Conservation (phyloP, 2,113 vertebrate species). For the Chaetops frenatus region DNA sequence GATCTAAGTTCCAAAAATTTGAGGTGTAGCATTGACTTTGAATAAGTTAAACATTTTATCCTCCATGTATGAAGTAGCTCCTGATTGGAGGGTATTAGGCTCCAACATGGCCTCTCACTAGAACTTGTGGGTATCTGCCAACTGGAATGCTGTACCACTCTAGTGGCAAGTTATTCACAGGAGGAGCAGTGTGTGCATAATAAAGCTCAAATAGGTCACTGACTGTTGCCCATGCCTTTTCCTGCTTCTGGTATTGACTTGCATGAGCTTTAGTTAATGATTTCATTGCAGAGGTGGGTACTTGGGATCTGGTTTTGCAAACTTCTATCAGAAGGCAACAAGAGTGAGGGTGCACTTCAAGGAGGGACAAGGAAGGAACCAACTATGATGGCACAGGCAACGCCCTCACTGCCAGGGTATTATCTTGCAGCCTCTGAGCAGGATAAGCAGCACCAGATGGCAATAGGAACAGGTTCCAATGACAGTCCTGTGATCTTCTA, state of each 20-base stretch:
- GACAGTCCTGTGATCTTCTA: neutral
- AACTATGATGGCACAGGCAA: neutral
- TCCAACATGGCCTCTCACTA: neutral
- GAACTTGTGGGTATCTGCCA: neutral
- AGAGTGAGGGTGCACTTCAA: neutral
- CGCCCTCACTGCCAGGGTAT: neutral
- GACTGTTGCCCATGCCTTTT: neutral
- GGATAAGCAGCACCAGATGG: neutral
- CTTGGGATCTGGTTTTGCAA: neutral
- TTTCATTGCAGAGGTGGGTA: neutral
- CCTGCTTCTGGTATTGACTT: neutral
- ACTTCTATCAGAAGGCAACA: neutral
- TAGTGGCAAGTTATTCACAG: neutral
- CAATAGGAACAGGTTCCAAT: accelerated
- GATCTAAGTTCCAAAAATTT: neutral
- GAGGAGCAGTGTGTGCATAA: neutral
- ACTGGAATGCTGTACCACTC: neutral
- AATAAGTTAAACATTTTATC: neutral
- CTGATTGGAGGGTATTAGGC: neutral
- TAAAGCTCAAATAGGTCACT: neutral
- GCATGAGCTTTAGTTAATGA: neutral
- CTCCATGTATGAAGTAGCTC: neutral
- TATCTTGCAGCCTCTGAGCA: neutral
- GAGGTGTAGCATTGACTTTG: neutral
- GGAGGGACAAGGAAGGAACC: neutral